These are phyloP conservation scores for Melipona beecheii DNA, from an alignment of 2,888 invertebrate species.

Conservation along the genomic window DNA sequence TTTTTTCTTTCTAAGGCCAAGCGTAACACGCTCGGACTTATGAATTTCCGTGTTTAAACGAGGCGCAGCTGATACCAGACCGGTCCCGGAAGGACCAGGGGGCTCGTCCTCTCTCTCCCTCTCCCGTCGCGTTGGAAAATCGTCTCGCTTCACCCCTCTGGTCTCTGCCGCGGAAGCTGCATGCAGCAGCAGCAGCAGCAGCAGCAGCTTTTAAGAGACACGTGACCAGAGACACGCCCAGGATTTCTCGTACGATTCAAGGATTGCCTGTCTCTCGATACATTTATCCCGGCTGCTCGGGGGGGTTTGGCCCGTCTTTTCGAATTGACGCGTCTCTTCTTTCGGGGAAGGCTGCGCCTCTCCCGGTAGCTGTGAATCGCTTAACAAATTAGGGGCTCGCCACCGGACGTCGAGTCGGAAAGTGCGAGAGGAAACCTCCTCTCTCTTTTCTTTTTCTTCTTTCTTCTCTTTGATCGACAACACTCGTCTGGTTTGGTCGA, in stretches of 20 bases:
- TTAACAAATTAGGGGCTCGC: conserved; percentile 36
- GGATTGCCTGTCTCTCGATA: conserved; percentile 44
- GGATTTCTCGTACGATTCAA: conserved; percentile 54
- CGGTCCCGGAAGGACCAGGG: conserved; percentile 61
- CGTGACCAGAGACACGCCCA: conserved; percentile 64
- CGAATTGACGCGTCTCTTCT: background rate
- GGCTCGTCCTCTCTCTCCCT: conserved; percentile 30
- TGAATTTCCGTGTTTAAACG: conserved; percentile 77
- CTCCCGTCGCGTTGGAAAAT: background rate
- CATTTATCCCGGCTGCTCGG: conserved; percentile 3
- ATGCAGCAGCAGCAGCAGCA: conserved; percentile 62
- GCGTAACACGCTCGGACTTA: conserved; percentile 67
- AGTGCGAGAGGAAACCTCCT: background rate
- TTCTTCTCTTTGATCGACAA: background rate
- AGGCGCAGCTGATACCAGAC: conserved; percentile 71
- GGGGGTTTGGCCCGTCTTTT: conserved; percentile 15
- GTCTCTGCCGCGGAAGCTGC: conserved; percentile 46
- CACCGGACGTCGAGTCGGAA: conserved; percentile 6
- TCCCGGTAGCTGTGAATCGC: conserved; percentile 24
- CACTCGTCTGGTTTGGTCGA: background rate
- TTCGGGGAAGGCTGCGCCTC: conserved; percentile 5
- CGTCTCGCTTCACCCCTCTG: background rate
- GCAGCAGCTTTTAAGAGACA: conserved; percentile 66
- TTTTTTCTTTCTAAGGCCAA: conserved; percentile 14
- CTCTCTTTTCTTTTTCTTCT: background rate